A percentile compares a stretch with the other conserved stretches of the same genome.
Conservation (phyloP, 2,113 vertebrate species). For the Pelodiscus sinensis region DNA sequence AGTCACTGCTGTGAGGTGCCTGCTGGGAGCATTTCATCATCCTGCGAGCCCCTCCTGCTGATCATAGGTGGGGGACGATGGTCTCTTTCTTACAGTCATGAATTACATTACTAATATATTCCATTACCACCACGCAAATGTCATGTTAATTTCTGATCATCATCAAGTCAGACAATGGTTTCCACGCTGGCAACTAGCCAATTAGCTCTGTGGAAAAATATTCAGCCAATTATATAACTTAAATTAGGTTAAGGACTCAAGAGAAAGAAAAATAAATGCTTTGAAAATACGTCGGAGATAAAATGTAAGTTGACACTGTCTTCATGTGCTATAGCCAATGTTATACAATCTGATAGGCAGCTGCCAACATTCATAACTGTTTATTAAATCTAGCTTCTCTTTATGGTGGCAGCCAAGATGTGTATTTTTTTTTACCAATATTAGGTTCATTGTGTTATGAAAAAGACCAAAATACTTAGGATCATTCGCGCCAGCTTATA, state of each 20-base stretch:
- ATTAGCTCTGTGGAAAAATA: constrained; percentile 86
- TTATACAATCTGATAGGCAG: constrained; percentile 85
- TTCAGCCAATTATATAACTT: constrained; percentile 85
- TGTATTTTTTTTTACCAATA: constrained; percentile 82
- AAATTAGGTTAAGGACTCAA: constrained; percentile 80
- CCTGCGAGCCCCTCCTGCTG: constrained; percentile 78
- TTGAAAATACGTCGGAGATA: constrained; percentile 79
- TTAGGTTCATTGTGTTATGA: constrained; percentile 84
- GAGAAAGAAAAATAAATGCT: constrained; percentile 80
- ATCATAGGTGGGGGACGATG: constrained; percentile 76
- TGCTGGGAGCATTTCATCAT: constrained; percentile 85
- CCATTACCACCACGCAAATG: constrained; percentile 94
- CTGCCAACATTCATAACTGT: constrained; percentile 85
- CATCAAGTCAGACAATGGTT: constrained; percentile 88
- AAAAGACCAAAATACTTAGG: constrained; percentile 84
- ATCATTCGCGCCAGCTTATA: constrained; percentile 81
- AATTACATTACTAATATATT: constrained; percentile 92
- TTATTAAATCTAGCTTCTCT: constrained; percentile 85
- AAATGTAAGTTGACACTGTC: constrained; percentile 85
- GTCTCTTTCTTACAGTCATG: constrained; percentile 85
- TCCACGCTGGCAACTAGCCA: constrained; percentile 84
- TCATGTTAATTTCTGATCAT: constrained; percentile 95
- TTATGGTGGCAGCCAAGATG: constrained; percentile 80
- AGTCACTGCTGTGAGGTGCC: constrained; percentile 74
- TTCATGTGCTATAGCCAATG: constrained; percentile 72